phyloP scores from a whole-genome alignment of 2,888 invertebrate genomes.

The Scaptomyza reducta region DNA sequence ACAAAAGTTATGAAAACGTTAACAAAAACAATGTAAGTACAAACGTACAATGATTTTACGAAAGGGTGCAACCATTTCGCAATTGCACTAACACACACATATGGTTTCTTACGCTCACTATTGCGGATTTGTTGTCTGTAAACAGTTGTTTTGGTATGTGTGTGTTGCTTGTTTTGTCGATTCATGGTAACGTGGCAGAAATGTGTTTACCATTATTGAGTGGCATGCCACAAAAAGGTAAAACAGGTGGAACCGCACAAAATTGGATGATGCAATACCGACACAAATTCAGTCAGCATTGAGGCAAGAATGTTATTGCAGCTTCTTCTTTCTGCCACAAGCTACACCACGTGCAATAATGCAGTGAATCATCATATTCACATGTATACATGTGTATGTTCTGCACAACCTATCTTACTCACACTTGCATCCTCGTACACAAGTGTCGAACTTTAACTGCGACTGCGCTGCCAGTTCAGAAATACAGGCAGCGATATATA shows the following conservation, averaged over 20 bases:
- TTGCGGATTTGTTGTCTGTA: conserved; percentile 34
- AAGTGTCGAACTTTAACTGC: not conserved
- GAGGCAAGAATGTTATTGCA: not conserved
- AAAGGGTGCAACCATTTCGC: conserved; percentile 48
- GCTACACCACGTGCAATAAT: conserved; percentile 36
- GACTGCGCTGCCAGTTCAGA: not conserved
- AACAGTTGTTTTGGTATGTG: conserved; percentile 23
- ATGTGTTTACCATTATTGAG: conserved; percentile 28
- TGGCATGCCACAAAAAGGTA: conserved; percentile 61
- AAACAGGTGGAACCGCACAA: conserved; percentile 38
- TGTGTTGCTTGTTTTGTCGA: conserved; percentile 11
- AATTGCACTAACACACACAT: conserved; percentile 28
- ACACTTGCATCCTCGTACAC: not conserved
- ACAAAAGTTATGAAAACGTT: conserved; percentile 81
- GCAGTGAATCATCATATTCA: conserved; percentile 37
- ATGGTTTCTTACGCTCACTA: conserved; percentile 8
- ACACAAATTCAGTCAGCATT: conserved; percentile 37
- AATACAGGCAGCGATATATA: conserved; percentile 7
- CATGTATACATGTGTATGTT: not conserved
- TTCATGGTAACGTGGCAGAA: conserved; percentile 65
- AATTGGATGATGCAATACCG: conserved; percentile 75
- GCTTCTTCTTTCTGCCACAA: conserved; percentile 21
- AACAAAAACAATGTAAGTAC: conserved; percentile 79
- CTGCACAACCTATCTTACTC: conserved; percentile 1
- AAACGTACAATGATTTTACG: not conserved